Evolutionary conservation across 2,888 invertebrate genomes (phyloP).

Genomic region (Drosophila dives): DNA sequence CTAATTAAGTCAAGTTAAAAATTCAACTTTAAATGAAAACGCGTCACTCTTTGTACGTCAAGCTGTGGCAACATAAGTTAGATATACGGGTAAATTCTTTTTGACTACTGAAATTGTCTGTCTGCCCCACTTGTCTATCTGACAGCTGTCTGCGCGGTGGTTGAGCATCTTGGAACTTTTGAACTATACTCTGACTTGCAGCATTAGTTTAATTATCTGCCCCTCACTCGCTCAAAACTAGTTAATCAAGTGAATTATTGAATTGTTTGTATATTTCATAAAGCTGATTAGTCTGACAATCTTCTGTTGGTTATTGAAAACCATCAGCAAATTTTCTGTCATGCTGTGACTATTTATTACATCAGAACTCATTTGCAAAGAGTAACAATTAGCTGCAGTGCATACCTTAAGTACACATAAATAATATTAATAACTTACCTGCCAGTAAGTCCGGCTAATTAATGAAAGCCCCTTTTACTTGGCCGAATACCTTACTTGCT

Average conservation of each 20-base stretch:
- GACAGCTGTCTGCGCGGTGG: constrained; percentile 1
- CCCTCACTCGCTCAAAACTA: constrained; percentile 11
- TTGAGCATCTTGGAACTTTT: constrained; percentile 14
- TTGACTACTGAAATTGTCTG: constrained; percentile 3
- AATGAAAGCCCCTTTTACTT: constrained; percentile 16
- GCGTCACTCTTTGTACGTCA: constrained; percentile 32
- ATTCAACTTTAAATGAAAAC: constrained; percentile 51
- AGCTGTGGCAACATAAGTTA: constrained; percentile 66
- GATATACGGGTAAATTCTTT: constrained; percentile 7
- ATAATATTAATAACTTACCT: constrained; percentile 71
- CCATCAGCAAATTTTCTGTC: constrained; percentile 1
- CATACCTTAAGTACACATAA: constrained; percentile 48
- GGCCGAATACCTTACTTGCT: constrained; percentile 25
- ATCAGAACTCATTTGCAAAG: constrained; percentile 35
- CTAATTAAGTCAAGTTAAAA: constrained; percentile 76
- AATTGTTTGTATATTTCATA: constrained; percentile 65
- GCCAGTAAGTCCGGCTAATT: constrained; percentile 46
- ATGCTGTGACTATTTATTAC: constrained; percentile 39
- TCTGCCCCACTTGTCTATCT: constrained; percentile 18
- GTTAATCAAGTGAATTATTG: constrained; percentile 43
- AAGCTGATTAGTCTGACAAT: constrained; percentile 27
- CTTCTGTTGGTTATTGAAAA: not conserved
- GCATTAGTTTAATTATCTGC: constrained; percentile 57
- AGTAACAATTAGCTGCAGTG: constrained; percentile 58
- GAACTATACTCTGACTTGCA: constrained; percentile 22